phyloP scores from a whole-genome alignment of 2,113 vertebrate species.

The Origma solitaria region DNA sequence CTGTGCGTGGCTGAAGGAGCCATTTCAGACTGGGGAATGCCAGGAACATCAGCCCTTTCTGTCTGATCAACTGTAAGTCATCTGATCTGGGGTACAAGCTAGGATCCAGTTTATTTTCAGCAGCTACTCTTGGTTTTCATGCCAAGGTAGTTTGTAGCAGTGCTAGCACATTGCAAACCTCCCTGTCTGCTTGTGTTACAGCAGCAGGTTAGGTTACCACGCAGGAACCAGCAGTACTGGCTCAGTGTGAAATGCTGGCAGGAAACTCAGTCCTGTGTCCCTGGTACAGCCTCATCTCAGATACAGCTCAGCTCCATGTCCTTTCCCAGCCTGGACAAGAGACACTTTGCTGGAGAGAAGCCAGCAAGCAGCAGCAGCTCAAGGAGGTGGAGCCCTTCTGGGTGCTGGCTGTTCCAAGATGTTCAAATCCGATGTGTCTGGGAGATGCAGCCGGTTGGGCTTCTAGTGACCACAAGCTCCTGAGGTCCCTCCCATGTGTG shows the following conservation, averaged over 20 bases:
- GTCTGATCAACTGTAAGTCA: slow-evolving; percentile 40
- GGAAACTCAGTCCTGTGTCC: background rate
- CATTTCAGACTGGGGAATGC: background rate
- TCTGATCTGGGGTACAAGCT: background rate
- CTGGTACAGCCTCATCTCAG: background rate
- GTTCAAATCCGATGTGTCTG: background rate
- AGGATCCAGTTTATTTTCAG: slow-evolving; percentile 36
- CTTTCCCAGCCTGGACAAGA: background rate
- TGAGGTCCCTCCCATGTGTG: accelerated
- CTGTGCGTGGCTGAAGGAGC: background rate
- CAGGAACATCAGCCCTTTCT: background rate
- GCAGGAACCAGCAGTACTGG: accelerated
- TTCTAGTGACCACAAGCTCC: background rate
- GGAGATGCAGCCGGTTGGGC: background rate
- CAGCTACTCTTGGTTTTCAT: background rate
- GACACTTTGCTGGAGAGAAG: background rate
- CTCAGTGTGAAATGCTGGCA: background rate
- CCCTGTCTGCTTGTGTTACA: background rate
- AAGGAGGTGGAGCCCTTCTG: background rate
- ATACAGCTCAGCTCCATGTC: background rate
- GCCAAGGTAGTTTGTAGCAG: slow-evolving; percentile 31
- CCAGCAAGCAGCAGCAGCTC: background rate
- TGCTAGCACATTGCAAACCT: background rate
- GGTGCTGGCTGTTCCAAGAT: background rate
- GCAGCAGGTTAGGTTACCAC: background rate